phyloP scores from a whole-genome alignment of 2,113 vertebrate species.

The Gavialis gangeticus region DNA sequence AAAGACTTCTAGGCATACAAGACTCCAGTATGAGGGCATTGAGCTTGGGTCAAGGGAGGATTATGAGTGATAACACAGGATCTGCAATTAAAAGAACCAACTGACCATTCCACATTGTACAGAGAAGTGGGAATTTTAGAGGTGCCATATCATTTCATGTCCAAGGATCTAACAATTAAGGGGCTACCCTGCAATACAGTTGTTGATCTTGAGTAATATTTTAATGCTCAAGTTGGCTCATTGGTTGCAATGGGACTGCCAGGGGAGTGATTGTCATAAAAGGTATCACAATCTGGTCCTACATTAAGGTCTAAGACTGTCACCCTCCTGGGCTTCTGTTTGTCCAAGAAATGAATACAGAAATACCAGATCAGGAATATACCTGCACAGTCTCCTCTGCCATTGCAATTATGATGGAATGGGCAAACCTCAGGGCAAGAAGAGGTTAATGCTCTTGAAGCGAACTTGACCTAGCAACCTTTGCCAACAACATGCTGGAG shows the following conservation, averaged over 20 bases:
- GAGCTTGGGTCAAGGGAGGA: neutral
- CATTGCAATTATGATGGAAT: neutral
- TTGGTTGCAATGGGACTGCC: neutral
- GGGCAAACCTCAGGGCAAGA: accelerated
- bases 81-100: neutral
- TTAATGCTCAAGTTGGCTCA: neutral
- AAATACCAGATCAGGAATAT: neutral
- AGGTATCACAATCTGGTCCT: neutral
- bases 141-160: neutral
- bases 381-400: neutral
- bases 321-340: neutral
- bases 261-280: neutral
- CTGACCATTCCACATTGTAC: neutral
- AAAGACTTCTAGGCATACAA: neutral
- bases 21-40: neutral
- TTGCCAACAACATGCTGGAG: neutral
- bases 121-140: neutral
- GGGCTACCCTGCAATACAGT: neutral
- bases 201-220: neutral
- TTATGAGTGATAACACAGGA: neutral
- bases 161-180: neutral
- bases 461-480: neutral
- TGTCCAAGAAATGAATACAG: neutral
- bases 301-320: neutral
- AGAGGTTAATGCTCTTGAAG: neutral